Base-by-base conservation (phyloP, 2,888 invertebrate species). In the Bellardia pandia region DNA sequence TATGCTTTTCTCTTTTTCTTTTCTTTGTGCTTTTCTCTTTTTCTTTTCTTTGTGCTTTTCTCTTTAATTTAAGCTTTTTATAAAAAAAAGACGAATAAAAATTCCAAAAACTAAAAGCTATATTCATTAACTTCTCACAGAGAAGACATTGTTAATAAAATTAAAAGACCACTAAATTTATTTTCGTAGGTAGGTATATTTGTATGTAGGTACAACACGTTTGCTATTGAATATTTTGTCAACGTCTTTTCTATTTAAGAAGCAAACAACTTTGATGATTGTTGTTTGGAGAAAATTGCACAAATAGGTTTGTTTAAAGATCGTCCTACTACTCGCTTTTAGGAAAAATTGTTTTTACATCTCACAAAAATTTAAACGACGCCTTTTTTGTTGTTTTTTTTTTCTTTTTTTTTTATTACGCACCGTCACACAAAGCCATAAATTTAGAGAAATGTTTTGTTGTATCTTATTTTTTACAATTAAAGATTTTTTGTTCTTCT, bases 101-200 rank as follows among this genome's bases (percentile, higher is more conserved):
- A 66, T 14, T 30, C 37, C 16, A 33, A 42, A 16, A 45, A 30
- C 2, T 2, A 42, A 16, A 45, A 30, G 8, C 3, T 80, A 8
- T 9, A 62, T 72, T 62, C 40, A 64, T 62, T 14, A 82, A 85
- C 86, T 88, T 80, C 88, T 88, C 88, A 88, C 89, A 89, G 85
- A 88, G 86, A 88, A 89, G 86, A 53, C 62, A 75, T 76, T 58
- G 45, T 66, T 68, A 23, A 72, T 66, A 9, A 48, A 66, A 14
- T 48, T 9, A 66, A 64, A 53, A n/a, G 60, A 69, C 33, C 62
- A 72, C 69, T 60, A 37, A 53, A 80, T 30, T 48, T 42, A 45
- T 16, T n/a, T 37, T 62, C 16, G 3, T 11, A 16, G n/a, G n/a
- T 68, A 45, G n/a, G n/a, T n/a, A n/a, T n/a, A n/a, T n/a, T n/a